Evolutionary conservation across 2,888 invertebrate species (phyloP), one percentile per base, ranked within the genome.

Genomic region (Thecophora atra): DNA sequence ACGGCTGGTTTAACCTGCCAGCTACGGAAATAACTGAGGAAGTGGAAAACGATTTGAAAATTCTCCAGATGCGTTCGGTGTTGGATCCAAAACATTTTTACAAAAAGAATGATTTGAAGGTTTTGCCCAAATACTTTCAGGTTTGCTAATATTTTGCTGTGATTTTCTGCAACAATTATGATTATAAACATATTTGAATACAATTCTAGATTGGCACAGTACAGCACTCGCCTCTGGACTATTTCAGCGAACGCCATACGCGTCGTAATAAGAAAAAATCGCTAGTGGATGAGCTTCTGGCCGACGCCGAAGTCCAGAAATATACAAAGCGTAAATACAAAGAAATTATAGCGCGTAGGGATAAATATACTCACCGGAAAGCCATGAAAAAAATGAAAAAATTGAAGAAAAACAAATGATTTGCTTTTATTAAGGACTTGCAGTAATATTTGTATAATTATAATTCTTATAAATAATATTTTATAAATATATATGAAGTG

Each of bases 51-150:
- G 98, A 99, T 86, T 88, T 99, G 15, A 91, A 94, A 87, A 88
- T 98, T 15, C 87, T 99, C 1, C 93, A 95, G 87, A 97, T 99
- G 97, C 91, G 99, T 79, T 94, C 95, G 0, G 94, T 91, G 0
- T 87, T 98, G 15, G 94, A 99, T 88, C 95, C 97, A 0, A 97
- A 97, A 85, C 92, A 92, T 77, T 98, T 98, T 87, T 99, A 98
- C 87, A 98, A 98, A 86, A 94, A 94, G 81, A 96, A 95, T 84
- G 95, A 96, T 82, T 89, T 93, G 77, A 93, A 93, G 87, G 92
- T 90, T 1, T 82, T 96, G 44, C 98, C 98, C 0, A 98, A 98
- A 87, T 98, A 95, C 84, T 98, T 98, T 87, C 95, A 96, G 89
- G 94, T 95, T 86, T 83, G 79, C 79, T n/a, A 21, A 15, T 66